Conservation (phyloP, 2,797 vertebrate genomes). For the Novumbra hubbsi region DNA sequence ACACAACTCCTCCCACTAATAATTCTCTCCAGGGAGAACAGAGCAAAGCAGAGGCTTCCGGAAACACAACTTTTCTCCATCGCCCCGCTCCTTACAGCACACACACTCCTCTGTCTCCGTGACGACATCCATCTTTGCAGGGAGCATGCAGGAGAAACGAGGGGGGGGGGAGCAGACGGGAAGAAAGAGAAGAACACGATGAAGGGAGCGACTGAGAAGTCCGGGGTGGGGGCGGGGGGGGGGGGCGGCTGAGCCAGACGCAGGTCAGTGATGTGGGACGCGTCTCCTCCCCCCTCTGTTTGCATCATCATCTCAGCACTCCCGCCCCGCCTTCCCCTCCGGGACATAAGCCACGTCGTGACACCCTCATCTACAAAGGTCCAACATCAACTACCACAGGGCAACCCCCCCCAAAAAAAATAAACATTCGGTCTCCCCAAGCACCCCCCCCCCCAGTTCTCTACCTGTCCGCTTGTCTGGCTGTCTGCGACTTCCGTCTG, state of each 20-base stretch:
- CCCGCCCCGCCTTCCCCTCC: constrained; percentile 42
- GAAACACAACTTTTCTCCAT: constrained; percentile 83
- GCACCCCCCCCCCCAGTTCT: constrained; percentile 44
- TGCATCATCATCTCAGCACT: constrained; percentile 15
- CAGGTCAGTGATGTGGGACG: constrained; percentile 78
- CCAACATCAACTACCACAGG: constrained; percentile 56
- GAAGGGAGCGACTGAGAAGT: background rate
- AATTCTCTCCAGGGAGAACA: constrained; percentile 74
- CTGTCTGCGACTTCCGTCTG: constrained; percentile 68
- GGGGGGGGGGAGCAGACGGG: constrained; percentile 8
- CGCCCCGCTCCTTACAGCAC: constrained; percentile 61
- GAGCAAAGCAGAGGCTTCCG: constrained; percentile 89
- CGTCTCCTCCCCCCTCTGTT: constrained; percentile 32
- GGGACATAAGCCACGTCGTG: constrained; percentile 59
- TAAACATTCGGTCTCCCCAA: constrained; percentile 46
- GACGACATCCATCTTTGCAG: constrained; percentile 75
- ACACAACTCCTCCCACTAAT: constrained; percentile 77
- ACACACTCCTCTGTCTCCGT: constrained; percentile 78
- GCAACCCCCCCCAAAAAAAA: constrained; percentile 63
- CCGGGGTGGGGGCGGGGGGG: constrained; percentile 25
- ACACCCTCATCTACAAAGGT: constrained; percentile 54
- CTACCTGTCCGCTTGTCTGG: constrained; percentile 69
- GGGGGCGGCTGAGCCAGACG: constrained; percentile 57
- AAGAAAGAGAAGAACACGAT: constrained; percentile 32
- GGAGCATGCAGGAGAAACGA: constrained; percentile 58